Evolutionary conservation across 2,797 vertebrate species (phyloP).

Genomic region (Atherinosoma microstoma): DNA sequence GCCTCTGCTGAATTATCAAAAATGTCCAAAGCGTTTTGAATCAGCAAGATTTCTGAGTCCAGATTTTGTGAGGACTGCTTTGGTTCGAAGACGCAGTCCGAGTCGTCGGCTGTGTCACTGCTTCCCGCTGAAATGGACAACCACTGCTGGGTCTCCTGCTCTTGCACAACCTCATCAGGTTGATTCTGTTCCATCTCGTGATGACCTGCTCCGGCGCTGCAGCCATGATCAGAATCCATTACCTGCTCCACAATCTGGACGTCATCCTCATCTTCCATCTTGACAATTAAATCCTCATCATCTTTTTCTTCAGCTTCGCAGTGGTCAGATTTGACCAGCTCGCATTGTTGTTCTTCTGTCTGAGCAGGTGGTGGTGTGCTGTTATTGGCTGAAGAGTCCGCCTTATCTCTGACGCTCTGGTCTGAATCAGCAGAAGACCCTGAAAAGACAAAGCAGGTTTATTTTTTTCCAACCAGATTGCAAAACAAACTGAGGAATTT

Average conservation of each 20-base stretch:
- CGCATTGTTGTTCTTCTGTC: slow-evolving; percentile 39
- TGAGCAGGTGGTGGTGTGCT: slow-evolving; percentile 15
- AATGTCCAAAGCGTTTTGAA: slow-evolving; percentile 76
- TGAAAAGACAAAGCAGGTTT: slow-evolving; percentile 44
- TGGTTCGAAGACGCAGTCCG: slow-evolving; percentile 65
- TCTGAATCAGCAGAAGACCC: slow-evolving; percentile 51
- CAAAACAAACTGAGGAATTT: too few relatives aligned
- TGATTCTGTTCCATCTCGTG: slow-evolving; percentile 39
- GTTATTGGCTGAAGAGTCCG: slow-evolving; percentile 27
- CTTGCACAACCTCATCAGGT: slow-evolving; percentile 46
- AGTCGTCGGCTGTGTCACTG: slow-evolving; percentile 59
- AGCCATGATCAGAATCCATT: slow-evolving; percentile 18
- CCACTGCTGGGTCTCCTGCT: slow-evolving; percentile 71
- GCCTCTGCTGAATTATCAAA: slow-evolving; percentile 64
- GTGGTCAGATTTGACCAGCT: slow-evolving; percentile 35
- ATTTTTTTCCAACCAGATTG: neutral
- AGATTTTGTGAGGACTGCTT: slow-evolving; percentile 64
- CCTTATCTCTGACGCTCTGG: slow-evolving; percentile 41
- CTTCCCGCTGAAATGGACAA: slow-evolving; percentile 55
- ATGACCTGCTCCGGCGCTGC: slow-evolving; percentile 16
- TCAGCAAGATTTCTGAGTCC: slow-evolving; percentile 74
- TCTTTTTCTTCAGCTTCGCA: slow-evolving; percentile 29
- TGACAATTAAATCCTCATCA: slow-evolving; percentile 60
- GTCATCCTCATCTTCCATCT: slow-evolving; percentile 77
- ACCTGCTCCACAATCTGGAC: slow-evolving; percentile 72